These are phyloP conservation scores for Drosophila insularis DNA, from an alignment of 1,140 invertebrate species.

Conservation along the genomic window DNA sequence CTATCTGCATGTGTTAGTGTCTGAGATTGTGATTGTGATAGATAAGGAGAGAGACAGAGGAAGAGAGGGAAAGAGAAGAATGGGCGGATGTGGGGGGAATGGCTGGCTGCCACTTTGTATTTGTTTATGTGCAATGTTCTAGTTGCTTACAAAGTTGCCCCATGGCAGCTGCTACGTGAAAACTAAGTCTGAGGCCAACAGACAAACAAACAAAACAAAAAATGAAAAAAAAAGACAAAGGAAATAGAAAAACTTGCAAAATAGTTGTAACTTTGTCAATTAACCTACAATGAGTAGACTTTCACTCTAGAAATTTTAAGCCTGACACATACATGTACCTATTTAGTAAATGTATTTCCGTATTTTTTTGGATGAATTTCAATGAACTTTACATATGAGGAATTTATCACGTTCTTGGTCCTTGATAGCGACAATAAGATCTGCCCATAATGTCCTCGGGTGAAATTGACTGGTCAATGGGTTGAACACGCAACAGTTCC, in stretches of 20 bases:
- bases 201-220: conserved; percentile 50
- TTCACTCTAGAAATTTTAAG: conserved; percentile 73
- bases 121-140: conserved; percentile 66
- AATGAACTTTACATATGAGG: conserved; percentile 60
- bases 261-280: conserved; percentile 67
- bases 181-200: conserved; percentile 65
- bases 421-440: conserved; percentile 82
- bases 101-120: conserved; percentile 69
- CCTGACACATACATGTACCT: conserved; percentile 62
- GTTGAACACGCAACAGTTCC: conserved; percentile 74
- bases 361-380: conserved; percentile 10
- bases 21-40: not conserved
- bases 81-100: conserved; percentile 13
- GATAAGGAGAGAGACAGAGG: no score
- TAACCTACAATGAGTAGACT: conserved; percentile 80
- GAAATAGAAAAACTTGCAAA: conserved; percentile 37
- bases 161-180: conserved; percentile 53
- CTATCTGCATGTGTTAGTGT: conserved; percentile 25
- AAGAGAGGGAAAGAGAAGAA: not conserved
- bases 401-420: conserved; percentile 83
- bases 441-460: conserved; percentile 82
- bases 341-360: not conserved
- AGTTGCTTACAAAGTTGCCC: conserved; percentile 67
- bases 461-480: conserved; percentile 82
- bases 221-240: conserved; percentile 20